Evolutionary conservation across 2,888 invertebrate genomes (phyloP).

Genomic region (Nymphalis c-album): DNA sequence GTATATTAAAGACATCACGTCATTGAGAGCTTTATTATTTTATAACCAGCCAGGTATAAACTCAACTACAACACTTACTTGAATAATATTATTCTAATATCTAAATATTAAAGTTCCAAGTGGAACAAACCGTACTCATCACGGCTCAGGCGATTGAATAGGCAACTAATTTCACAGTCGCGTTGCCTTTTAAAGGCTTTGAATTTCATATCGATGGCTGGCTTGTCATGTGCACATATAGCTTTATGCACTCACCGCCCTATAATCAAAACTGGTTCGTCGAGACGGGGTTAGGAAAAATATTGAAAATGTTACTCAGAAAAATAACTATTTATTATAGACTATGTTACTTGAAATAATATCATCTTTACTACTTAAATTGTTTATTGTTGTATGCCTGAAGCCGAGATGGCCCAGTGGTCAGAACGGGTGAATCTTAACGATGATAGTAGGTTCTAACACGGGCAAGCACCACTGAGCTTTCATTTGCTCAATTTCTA

Average conservation of each 20-base stretch:
- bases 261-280: background rate
- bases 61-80: no score
- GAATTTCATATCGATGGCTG: conserved; percentile 61
- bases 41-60: no score
- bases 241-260: conserved; percentile 2
- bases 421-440: no score
- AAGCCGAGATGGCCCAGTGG: no score
- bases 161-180: conserved; percentile 68
- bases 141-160: conserved; percentile 53
- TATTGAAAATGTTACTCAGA: background rate
- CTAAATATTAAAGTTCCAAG: conserved; percentile 22
- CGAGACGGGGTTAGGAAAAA: conserved; percentile 1
- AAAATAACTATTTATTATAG: background rate
- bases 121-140: conserved; percentile 47
- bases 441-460: no score
- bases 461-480: no score
- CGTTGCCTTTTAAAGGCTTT: conserved; percentile 62
- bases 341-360: no score
- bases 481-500: no score
- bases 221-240: conserved; percentile 41
- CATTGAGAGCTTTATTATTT: no score
- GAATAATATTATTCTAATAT: background rate
- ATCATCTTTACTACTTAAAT: no score
- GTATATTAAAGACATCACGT: no score
- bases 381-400: no score